Evolutionary conservation across 2,113 vertebrate genomes (phyloP).

Genomic region (Bucco capensis): DNA sequence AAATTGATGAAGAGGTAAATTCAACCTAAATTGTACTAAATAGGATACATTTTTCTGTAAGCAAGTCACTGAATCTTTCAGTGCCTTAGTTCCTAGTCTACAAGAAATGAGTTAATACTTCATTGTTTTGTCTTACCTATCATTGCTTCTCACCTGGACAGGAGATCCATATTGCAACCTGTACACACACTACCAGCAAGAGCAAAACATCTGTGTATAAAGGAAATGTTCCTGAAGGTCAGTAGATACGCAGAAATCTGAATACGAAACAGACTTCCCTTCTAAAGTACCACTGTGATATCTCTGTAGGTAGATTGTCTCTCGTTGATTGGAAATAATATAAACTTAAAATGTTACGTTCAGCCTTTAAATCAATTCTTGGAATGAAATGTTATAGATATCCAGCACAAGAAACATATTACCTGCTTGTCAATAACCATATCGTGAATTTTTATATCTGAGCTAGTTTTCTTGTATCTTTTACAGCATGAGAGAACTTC

Average conservation of each 20-base stretch:
- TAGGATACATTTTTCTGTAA: not conserved
- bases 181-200: not conserved
- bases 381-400: not conserved
- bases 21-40: not conserved
- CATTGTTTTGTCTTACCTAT: not conserved
- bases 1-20: constrained; percentile 1
- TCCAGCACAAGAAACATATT: not conserved
- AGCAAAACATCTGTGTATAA: not conserved
- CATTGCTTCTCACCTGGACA: not conserved
- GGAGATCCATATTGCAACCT: not conserved
- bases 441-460: not conserved
- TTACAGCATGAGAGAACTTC: not conserved
- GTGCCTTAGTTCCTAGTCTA: not conserved
- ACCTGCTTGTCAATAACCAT: not conserved
- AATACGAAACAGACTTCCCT: not conserved
- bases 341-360: not conserved
- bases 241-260: too few species aligned
- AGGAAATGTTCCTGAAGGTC: not conserved
- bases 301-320: not conserved
- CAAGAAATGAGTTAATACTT: not conserved
- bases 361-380: not conserved
- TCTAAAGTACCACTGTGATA: not conserved
- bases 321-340: not conserved
- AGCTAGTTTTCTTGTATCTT: not conserved
- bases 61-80: not conserved